These are phyloP conservation scores for Ptiloglossa arizonensis DNA, from an alignment of 1,140 invertebrate species.

Conservation along the genomic window DNA sequence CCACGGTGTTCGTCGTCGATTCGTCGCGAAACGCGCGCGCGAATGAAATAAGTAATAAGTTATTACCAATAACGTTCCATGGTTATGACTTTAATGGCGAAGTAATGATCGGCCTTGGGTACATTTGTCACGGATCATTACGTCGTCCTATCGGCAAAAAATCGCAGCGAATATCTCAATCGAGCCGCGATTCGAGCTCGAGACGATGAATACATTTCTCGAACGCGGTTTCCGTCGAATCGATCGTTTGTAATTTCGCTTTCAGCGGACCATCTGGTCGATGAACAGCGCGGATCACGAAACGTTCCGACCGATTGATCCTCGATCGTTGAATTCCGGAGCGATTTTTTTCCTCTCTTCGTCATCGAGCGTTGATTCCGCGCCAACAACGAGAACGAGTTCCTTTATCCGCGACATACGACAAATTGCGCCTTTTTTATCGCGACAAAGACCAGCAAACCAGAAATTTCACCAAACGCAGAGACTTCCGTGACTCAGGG, in stretches of 20 bases:
- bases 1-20: background rate
- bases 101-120: slow-evolving; percentile 46
- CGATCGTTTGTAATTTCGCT: background rate
- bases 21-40: background rate
- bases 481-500: background rate
- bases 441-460: no score
- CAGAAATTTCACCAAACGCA: background rate
- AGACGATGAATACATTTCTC: background rate
- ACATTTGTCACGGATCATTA: slow-evolving; percentile 40
- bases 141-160: slow-evolving; percentile 10
- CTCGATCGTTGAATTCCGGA: no score
- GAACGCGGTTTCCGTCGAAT: background rate
- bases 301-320: background rate
- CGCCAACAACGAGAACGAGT: background rate
- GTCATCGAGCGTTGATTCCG: background rate
- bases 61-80: slow-evolving; percentile 28
- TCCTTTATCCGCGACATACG: no score
- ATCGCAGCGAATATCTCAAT: slow-evolving; percentile 9
- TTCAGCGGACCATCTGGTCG: background rate
- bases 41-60: background rate
- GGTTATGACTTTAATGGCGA: slow-evolving; percentile 46
- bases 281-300: background rate
- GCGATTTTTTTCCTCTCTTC: background rate
- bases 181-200: slow-evolving; percentile 6
- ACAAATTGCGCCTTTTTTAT: background rate